Percentiles rank a stretch among this genome's conserved stretches.
These are phyloP conservation scores for Coptotermes formosanus DNA, from an alignment of 1,140 invertebrate species.

Conservation along the genomic window DNA sequence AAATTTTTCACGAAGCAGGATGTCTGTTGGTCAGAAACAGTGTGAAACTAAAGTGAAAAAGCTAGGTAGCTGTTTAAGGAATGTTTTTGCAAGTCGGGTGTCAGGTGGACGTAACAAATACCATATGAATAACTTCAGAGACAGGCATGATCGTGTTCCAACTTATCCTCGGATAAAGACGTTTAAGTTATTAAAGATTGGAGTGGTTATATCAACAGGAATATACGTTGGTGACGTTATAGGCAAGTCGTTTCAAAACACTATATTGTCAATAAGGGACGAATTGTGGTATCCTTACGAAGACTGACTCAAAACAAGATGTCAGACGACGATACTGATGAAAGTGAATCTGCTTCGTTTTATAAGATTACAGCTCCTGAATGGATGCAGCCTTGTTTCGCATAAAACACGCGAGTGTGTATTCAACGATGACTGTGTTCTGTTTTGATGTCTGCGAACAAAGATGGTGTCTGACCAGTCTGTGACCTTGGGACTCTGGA, in stretches of 20 bases:
- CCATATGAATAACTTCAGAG: background rate
- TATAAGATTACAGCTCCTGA: too few relatives aligned
- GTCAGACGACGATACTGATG: too few relatives aligned
- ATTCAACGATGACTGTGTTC: too few relatives aligned
- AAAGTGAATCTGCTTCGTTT: too few relatives aligned
- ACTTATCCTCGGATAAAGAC: background rate
- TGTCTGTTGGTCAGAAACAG: background rate
- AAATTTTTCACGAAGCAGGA: background rate
- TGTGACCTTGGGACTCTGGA: too few relatives aligned
- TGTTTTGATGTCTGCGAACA: too few relatives aligned
- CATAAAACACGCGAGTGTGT: too few relatives aligned
- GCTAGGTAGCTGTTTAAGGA: background rate
- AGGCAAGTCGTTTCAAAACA: background rate
- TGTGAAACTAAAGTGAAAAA: background rate
- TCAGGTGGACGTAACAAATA: background rate
- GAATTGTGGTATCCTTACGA: background rate
- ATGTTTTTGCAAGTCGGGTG: background rate
- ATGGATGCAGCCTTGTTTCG: too few relatives aligned
- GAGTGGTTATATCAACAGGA: background rate
- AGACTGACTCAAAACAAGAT: background rate
- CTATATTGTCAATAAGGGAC: background rate
- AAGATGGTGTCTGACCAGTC: too few relatives aligned
- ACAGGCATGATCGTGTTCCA: background rate
- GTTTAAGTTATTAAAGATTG: background rate
- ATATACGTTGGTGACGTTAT: background rate